Evolutionary conservation across 2,113 vertebrate species (phyloP).

Genomic region (Lota lota): DNA sequence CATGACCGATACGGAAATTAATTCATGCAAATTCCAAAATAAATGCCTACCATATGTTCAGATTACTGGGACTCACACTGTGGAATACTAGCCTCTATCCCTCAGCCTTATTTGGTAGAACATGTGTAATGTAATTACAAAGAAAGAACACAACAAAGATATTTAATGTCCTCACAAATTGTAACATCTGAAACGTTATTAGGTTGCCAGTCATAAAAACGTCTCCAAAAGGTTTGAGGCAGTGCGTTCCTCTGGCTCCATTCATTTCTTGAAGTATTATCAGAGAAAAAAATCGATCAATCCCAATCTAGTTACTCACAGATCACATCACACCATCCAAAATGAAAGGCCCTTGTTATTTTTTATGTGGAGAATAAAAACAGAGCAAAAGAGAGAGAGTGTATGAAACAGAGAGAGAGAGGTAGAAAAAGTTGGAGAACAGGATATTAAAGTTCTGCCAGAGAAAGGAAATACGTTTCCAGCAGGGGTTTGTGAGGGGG

Average conservation of each 20-base stretch:
- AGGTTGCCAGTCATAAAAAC: too few species aligned
- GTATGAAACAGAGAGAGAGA: slow-evolving; percentile 14
- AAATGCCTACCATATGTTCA: slow-evolving; percentile 66
- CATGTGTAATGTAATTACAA: slow-evolving; percentile 13
- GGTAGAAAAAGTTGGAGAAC: not conserved
- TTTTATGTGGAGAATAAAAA: too few species aligned
- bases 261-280: too few species aligned
- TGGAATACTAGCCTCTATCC: slow-evolving; percentile 41
- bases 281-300: too few species aligned
- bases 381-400: not conserved
- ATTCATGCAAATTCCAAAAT: slow-evolving; percentile 58
- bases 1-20: slow-evolving; percentile 42
- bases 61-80: slow-evolving; percentile 62
- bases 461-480: slow-evolving; percentile 39
- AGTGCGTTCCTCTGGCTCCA: too few species aligned
- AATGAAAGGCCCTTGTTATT: too few species aligned
- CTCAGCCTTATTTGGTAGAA: slow-evolving; percentile 48
- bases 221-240: too few species aligned
- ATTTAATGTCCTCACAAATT: not conserved
- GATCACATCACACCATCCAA: too few species aligned
- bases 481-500: slow-evolving; percentile 23
- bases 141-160: slow-evolving; percentile 12
- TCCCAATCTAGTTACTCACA: too few species aligned
- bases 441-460: slow-evolving; percentile 52
- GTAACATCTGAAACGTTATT: too few species aligned